phyloP scores from a whole-genome alignment of 2,888 invertebrate species.

The Xestoiulus laeticollis region DNA sequence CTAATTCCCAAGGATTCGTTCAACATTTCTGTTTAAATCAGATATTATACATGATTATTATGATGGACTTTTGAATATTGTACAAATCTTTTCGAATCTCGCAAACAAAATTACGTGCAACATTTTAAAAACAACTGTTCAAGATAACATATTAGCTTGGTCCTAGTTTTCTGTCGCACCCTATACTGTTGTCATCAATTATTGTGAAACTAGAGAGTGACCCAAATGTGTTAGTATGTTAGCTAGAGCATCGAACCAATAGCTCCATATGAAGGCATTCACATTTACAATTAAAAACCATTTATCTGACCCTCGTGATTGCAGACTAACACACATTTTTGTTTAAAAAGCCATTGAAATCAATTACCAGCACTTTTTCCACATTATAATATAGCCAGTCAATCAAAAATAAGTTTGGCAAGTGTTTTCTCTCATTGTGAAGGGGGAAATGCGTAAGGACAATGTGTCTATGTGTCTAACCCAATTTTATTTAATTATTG shows the following conservation, averaged over 20 bases:
- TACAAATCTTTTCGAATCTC: too few species aligned
- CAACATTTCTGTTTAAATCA: too few species aligned
- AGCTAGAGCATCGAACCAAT: conserved; percentile 1
- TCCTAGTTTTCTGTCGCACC: background rate
- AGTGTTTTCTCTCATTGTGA: background rate
- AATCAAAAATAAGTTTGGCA: background rate
- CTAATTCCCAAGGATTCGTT: too few species aligned
- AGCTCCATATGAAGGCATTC: background rate
- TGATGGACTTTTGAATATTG: too few species aligned
- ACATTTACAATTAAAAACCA: background rate
- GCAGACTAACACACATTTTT: background rate
- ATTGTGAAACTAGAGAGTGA: background rate
- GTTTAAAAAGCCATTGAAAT: background rate
- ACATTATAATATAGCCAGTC: background rate
- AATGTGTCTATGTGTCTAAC: conserved; percentile 15
- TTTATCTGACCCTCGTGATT: background rate
- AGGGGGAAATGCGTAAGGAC: background rate
- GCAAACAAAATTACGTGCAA: too few species aligned
- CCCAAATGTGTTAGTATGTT: background rate
- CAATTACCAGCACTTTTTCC: background rate
- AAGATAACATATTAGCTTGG: too few species aligned
- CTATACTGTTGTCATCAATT: background rate
- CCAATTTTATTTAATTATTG: conserved; percentile 25
- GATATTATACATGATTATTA: too few species aligned
- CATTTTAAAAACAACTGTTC: too few species aligned